Evolutionary conservation across 2,797 vertebrate genomes (phyloP).

Genomic region (Onychomys leucogaster): DNA sequence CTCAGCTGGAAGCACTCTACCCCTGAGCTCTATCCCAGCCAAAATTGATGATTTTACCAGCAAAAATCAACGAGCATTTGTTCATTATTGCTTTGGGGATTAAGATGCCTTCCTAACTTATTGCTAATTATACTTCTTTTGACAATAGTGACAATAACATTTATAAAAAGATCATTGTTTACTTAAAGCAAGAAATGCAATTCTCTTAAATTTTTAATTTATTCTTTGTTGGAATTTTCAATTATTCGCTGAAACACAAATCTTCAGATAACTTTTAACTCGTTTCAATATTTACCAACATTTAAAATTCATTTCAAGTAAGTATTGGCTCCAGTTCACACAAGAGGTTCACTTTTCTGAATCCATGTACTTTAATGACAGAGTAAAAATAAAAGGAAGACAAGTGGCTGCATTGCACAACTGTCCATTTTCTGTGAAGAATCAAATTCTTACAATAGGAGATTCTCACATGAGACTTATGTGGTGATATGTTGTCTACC

Average conservation of each 20-base stretch:
- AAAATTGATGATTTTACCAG: background rate
- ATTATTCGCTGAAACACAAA: slow-evolving; percentile 15
- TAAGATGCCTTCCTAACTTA: background rate
- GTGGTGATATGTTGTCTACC: too few relatives aligned
- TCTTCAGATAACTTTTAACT: background rate
- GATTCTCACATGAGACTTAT: background rate
- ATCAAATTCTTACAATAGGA: background rate
- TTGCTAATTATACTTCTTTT: background rate
- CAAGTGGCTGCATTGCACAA: background rate
- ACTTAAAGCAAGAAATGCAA: background rate
- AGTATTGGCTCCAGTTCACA: background rate
- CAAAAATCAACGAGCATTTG: background rate
- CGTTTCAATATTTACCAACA: background rate
- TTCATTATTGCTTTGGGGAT: background rate
- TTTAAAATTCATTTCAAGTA: slow-evolving; percentile 5
- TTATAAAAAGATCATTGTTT: background rate
- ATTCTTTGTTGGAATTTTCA: background rate
- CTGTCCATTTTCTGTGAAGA: background rate
- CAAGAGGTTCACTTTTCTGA: background rate
- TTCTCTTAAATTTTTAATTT: slow-evolving; percentile 9
- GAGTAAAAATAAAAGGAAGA: background rate
- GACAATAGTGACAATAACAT: background rate
- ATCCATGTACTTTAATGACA: background rate
- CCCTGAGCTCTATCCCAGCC: background rate
- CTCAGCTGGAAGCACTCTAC: background rate